Percentiles rank a stretch among this genome's conserved stretches.
Conservation (phyloP, 2,797 vertebrate species). For the Pseudopleuronectes americanus region DNA sequence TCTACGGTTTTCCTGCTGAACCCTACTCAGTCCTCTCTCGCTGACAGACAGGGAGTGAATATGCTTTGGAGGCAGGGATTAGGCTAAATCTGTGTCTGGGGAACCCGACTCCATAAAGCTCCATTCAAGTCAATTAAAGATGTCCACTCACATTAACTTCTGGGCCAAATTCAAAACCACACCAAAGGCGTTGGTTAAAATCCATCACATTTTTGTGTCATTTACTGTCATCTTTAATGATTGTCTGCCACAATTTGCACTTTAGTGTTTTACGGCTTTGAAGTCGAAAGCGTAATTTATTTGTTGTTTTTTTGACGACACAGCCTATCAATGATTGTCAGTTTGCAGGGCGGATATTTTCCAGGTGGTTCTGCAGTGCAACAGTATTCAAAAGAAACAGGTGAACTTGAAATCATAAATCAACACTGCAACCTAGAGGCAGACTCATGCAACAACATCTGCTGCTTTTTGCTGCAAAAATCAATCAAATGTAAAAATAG, state of each 20-base stretch:
- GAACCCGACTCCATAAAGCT: conserved; percentile 52
- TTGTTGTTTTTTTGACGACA: conserved; percentile 40
- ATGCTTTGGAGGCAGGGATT: conserved; percentile 54
- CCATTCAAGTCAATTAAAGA: conserved; percentile 54
- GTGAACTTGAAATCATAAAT: conserved; percentile 42
- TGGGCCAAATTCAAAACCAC: conserved; percentile 42
- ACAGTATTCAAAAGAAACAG: conserved; percentile 24
- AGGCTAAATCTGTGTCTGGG: conserved; percentile 59
- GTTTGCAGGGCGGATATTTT: conserved; percentile 44
- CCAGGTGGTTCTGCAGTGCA: conserved; percentile 46
- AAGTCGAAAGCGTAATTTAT: conserved; percentile 47
- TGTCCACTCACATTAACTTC: conserved; percentile 60
- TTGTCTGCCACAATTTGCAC: conserved; percentile 35
- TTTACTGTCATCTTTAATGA: conserved; percentile 53
- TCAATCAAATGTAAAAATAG: neutral
- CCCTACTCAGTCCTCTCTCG: no score
- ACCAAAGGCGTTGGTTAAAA: conserved; percentile 19
- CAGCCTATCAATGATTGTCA: conserved; percentile 41
- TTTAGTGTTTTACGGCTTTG: conserved; percentile 44
- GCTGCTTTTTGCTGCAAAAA: neutral
- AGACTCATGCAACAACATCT: conserved; percentile 42
- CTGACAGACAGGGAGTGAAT: neutral
- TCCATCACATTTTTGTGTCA: conserved; percentile 40
- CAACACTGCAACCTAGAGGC: conserved; percentile 77
- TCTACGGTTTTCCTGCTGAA: neutral